Conservation (phyloP, 2,888 invertebrate genomes). For the Rambutsinella grinnellia region DNA sequence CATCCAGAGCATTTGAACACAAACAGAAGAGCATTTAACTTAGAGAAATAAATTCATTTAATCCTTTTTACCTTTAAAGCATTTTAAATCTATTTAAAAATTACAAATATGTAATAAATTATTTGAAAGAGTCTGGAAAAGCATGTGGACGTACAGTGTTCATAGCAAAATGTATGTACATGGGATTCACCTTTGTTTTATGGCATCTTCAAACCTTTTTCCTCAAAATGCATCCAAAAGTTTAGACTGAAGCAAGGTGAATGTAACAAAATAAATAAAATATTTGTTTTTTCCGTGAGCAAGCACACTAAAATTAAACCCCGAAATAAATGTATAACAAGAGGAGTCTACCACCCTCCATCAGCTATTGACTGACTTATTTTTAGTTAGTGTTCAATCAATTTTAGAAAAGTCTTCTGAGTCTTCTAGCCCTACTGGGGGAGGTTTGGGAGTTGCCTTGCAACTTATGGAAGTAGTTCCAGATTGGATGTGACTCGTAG, state of each 20-base stretch:
- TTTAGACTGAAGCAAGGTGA: neutral
- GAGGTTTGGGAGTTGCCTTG: slow-evolving; percentile 15
- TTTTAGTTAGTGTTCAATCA: neutral
- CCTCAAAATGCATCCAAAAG: neutral
- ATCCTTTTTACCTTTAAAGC: too few relatives aligned
- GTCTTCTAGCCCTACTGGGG: slow-evolving; percentile 26
- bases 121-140: too few relatives aligned
- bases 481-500: slow-evolving; percentile 39
- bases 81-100: too few relatives aligned
- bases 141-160: slow-evolving; percentile 36
- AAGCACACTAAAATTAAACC: slow-evolving; percentile 29
- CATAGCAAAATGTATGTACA: slow-evolving; percentile 53
- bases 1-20: too few relatives aligned
- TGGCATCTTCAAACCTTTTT: neutral
- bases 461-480: slow-evolving; percentile 34
- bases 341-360: neutral
- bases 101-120: too few relatives aligned
- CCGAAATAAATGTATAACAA: neutral
- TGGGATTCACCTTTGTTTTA: slow-evolving; percentile 24
- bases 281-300: slow-evolving; percentile 2
- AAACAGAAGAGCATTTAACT: too few relatives aligned
- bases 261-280: slow-evolving; percentile 17
- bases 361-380: neutral
- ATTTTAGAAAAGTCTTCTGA: slow-evolving; percentile 36
- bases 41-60: too few relatives aligned